Percentiles rank a stretch among this genome's conserved stretches.
These are phyloP conservation scores for Oxycera nigricornis DNA, from an alignment of 2,888 invertebrate genomes.

Conservation along the genomic window DNA sequence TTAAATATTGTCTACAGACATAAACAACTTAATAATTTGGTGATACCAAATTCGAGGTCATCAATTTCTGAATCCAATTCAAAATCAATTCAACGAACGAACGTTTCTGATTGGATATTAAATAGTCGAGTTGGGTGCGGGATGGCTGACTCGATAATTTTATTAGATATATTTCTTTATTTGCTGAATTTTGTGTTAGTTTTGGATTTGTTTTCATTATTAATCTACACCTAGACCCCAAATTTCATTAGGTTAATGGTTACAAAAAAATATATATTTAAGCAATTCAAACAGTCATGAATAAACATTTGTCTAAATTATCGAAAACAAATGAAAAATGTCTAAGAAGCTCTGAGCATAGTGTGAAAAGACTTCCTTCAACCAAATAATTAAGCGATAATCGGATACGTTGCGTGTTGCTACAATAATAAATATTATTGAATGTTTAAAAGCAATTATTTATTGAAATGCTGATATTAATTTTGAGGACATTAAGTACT, in stretches of 20 bases:
- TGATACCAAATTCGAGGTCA: slow-evolving; percentile 11
- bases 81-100: not conserved
- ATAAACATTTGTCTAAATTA: not conserved
- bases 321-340: not conserved
- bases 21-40: not conserved
- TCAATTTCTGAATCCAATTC: not conserved
- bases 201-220: too few species aligned
- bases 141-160: slow-evolving; percentile 49
- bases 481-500: too few species aligned
- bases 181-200: not conserved
- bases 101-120: not conserved
- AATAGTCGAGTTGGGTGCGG: slow-evolving; percentile 46
- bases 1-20: too few species aligned
- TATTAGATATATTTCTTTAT: not conserved
- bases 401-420: not conserved
- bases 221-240: slow-evolving; percentile 9
- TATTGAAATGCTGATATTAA: too few species aligned
- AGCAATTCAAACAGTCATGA: not conserved
- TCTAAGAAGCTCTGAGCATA: slow-evolving; percentile 28
- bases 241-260: not conserved
- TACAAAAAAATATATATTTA: not conserved
- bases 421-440: too few species aligned
- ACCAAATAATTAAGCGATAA: slow-evolving; percentile 23
- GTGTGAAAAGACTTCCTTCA: slow-evolving; percentile 18
- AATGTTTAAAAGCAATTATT: too few species aligned